Conservation (phyloP, 2,888 invertebrate genomes). For the Heliconius hortense region DNA sequence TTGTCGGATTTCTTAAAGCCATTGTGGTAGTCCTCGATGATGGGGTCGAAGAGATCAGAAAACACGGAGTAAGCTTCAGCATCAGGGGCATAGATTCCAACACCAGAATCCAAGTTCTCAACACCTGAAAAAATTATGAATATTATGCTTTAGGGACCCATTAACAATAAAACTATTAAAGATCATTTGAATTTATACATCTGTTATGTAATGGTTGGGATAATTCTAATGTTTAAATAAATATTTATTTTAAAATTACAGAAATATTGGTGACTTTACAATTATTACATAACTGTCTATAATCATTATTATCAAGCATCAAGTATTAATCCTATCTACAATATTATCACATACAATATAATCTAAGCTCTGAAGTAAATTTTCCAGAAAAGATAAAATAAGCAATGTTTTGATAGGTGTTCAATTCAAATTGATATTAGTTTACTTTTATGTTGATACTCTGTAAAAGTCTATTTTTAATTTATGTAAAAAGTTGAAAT, state of each 20-base stretch:
- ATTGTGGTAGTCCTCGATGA: conserved; percentile 98
- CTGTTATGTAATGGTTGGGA: background rate
- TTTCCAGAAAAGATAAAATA: conserved; percentile 25
- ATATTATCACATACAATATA: conserved; percentile 14
- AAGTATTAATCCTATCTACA: conserved; percentile 18
- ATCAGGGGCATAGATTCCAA: conserved; percentile 98
- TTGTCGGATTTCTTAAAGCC: conserved; percentile 97
- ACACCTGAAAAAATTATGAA: conserved; percentile 83
- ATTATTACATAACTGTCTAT: background rate
- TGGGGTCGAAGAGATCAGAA: conserved; percentile 96
- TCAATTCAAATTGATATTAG: conserved; percentile 10
- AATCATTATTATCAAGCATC: background rate
- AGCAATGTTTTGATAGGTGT: background rate
- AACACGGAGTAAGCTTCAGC: conserved; percentile 97
- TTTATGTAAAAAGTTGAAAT: background rate
- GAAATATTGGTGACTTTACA: background rate
- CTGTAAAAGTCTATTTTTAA: background rate
- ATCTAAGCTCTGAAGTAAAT: conserved; percentile 2
- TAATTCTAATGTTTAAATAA: background rate
- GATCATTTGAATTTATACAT: background rate
- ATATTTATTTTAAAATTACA: background rate
- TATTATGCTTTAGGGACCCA: background rate
- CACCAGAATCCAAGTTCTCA: conserved; percentile 97
- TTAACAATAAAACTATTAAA: too few relatives aligned
- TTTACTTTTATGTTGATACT: background rate